Percentiles rank a stretch among this genome's conserved stretches.
These are phyloP conservation scores for Leptinotarsa undecemlineata DNA, from an alignment of 1,140 invertebrate genomes.

Conservation along the genomic window DNA sequence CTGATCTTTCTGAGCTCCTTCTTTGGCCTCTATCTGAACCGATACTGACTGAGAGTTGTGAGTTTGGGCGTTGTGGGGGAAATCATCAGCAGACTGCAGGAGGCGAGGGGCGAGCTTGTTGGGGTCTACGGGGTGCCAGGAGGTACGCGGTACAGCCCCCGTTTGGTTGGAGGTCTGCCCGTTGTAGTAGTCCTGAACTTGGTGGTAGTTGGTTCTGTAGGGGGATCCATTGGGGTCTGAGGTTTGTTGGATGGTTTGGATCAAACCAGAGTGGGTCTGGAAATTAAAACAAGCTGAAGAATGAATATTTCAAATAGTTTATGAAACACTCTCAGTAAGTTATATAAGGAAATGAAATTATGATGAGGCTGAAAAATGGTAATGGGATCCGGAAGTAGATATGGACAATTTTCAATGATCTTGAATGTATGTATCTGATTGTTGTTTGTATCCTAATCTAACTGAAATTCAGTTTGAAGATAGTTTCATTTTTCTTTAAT, in stretches of 20 bases:
- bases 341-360: no score
- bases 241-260: conserved; percentile 41
- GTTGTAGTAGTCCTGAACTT: conserved; percentile 48
- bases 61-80: conserved; percentile 34
- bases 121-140: conserved; percentile 41
- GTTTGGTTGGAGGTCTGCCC: conserved; percentile 41
- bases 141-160: conserved; percentile 46
- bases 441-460: no score
- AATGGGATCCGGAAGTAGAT: no score
- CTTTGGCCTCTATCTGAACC: conserved; percentile 61
- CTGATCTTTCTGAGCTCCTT: conserved; percentile 57
- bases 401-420: no score
- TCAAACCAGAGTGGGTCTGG: conserved; percentile 47
- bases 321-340: no score
- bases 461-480: no score
- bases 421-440: no score
- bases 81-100: conserved; percentile 2
- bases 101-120: conserved; percentile 35
- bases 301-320: no score
- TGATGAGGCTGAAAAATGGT: no score
- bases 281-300: conserved; percentile 25
- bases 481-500: no score
- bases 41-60: conserved; percentile 57
- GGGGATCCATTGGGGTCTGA: conserved; percentile 35
- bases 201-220: conserved; percentile 48